phyloP scores from a whole-genome alignment of 2,113 vertebrate genomes.

The Butastur rufipennis region DNA sequence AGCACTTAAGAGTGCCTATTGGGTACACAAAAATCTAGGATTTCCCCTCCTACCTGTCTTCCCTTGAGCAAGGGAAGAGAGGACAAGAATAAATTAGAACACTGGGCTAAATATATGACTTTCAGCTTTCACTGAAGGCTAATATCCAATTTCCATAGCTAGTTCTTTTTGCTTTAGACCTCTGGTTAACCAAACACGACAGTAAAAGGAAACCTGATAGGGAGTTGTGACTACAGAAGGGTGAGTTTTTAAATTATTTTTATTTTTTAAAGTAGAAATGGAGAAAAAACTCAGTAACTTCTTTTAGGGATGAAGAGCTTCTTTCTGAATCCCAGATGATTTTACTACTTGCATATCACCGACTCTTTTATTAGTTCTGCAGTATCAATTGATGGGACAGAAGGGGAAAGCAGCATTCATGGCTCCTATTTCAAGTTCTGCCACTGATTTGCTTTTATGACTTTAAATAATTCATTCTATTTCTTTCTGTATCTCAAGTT shows the following conservation, averaged over 20 bases:
- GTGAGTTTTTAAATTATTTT: background rate
- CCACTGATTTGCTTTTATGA: background rate
- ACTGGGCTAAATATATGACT: background rate
- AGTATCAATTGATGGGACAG: background rate
- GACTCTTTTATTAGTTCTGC: background rate
- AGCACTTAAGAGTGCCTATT: background rate
- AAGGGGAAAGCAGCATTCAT: background rate
- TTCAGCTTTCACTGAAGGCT: background rate
- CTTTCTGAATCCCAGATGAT: background rate
- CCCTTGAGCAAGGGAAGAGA: background rate
- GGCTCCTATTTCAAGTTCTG: background rate
- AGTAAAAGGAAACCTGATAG: background rate
- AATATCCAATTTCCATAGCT: background rate
- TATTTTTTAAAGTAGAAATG: background rate
- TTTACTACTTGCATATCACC: background rate
- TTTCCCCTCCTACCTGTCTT: background rate
- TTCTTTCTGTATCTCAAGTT: background rate
- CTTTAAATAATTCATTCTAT: background rate
- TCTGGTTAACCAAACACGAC: background rate
- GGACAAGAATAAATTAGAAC: background rate
- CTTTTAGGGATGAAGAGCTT: background rate
- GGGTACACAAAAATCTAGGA: background rate
- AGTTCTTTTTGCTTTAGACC: background rate
- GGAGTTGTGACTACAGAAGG: background rate
- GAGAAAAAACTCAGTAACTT: background rate